Base-by-base conservation (phyloP, 2,797 vertebrate genomes). In the Stomatorhinus walkeri region DNA sequence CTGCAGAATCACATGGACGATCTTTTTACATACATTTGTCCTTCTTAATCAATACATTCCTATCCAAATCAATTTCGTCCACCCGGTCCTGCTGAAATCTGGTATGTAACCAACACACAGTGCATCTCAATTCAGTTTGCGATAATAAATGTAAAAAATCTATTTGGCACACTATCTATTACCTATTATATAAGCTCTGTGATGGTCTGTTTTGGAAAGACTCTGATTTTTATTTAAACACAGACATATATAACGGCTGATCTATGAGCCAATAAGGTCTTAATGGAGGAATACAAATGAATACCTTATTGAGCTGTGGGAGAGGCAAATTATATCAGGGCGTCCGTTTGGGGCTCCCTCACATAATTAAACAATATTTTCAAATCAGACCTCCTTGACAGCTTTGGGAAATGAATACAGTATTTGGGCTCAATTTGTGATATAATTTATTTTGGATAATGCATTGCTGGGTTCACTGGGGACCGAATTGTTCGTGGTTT, bases 321-420 rank as follows among this genome's bases (percentile, higher is more conserved):
- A 72, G 61, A 90, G 88, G 81, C 14, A 52, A 64, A 89, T 87
- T 52, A 43, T 68, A 24, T 52, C 19, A 36, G 28, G 52, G 49
- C 48, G 3, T 87, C 89, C 85, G 85, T 90, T 52, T 36, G 49
- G 22, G 85, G 88, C 87, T 79, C 8, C 51, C 9, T 12, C 48
- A 79, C 85, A 89, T 91, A 93, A 93, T 93, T 89, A 90, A 88
- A 88, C 88, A 89, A 89, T 91, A 90, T 92, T 92, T 92, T 90
- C 90, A 89, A 90, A 90, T 90, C 89, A 90, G 89, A 56, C 76
- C 6, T 79, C 88, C 88, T 87, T 91, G 91, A 91, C 88, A 91
- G 90, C 40, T 86, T 28, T 89, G 79, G 88, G 76, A 68, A 88
- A 90, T 85, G 88, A 88, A 88, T 86, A 85, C 22, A 84, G n/a